Evolutionary conservation across 1,140 invertebrate species (phyloP).

Genomic region (Leptopilina boulardi): DNA sequence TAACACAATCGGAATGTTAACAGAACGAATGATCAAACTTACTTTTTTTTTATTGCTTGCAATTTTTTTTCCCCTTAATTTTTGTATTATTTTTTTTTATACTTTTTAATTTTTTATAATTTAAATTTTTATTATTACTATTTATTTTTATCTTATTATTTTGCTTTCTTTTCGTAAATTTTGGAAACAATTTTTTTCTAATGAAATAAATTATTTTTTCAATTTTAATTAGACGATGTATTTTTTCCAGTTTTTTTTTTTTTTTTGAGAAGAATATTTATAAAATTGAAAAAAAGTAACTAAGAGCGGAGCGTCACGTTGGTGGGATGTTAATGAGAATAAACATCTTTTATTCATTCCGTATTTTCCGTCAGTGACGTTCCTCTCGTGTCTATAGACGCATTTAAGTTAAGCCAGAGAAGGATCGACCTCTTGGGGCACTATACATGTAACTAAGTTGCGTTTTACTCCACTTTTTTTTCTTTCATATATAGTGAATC

Average conservation of each 20-base stretch:
- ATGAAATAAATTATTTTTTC: too few relatives aligned
- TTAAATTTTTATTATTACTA: too few relatives aligned
- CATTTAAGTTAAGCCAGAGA: constrained; percentile 48
- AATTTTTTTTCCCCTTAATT: not conserved
- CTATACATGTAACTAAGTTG: not conserved
- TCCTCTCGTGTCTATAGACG: constrained; percentile 41
- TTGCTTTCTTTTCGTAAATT: too few relatives aligned
- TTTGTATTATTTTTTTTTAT: too few relatives aligned
- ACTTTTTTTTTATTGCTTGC: not conserved
- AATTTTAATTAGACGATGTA: too few relatives aligned
- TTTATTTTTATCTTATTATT: too few relatives aligned
- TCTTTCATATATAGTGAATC: constrained; percentile 26
- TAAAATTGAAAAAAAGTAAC: too few relatives aligned
- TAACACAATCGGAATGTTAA: constrained; percentile 3
- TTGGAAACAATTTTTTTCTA: too few relatives aligned
- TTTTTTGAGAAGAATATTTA: too few relatives aligned
- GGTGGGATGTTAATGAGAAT: constrained; percentile 47
- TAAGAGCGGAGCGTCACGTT: not conserved
- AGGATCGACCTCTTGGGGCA: constrained; percentile 30
- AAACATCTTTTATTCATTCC: constrained; percentile 60
- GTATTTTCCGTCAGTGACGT: constrained; percentile 51
- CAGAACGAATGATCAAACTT: not conserved
- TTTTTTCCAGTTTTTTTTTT: too few relatives aligned
- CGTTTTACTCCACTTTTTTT: not conserved
- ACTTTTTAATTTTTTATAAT: not conserved